Evolutionary conservation across 1,140 invertebrate genomes (phyloP).

Genomic region (Ctenoplectra terminalis): DNA sequence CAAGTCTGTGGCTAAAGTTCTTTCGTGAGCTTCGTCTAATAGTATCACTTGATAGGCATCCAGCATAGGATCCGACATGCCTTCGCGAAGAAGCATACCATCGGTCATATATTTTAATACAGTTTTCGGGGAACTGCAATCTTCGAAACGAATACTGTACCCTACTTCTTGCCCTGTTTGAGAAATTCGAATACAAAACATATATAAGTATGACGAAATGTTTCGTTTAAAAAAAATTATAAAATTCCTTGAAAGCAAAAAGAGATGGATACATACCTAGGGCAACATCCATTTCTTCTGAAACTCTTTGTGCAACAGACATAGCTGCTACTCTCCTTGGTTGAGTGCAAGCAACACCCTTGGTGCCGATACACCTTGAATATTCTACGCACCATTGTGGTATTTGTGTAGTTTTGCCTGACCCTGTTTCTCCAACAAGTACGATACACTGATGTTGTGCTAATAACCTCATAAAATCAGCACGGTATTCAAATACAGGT

Average conservation of each 20-base stretch:
- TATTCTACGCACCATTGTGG: conserved; percentile 97
- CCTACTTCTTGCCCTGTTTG: conserved; percentile 95
- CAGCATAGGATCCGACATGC: conserved; percentile 99
- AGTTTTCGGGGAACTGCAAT: conserved; percentile 98
- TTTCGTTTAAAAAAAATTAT: background rate
- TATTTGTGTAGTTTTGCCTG: conserved; percentile 98
- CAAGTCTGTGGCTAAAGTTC: conserved; percentile 99
- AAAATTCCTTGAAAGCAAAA: background rate
- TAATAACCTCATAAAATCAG: conserved; percentile 97
- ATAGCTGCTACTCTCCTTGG: conserved; percentile 99
- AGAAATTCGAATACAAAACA: conserved; percentile 17
- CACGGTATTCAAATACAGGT: conserved; percentile 98
- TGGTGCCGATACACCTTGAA: conserved; percentile 88
- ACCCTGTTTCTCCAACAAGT: conserved; percentile 97
- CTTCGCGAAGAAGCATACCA: conserved; percentile 99
- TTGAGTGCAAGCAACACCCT: conserved; percentile 98
- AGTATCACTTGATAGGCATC: conserved; percentile 98
- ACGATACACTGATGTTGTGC: conserved; percentile 96
- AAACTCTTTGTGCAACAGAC: conserved; percentile 98
- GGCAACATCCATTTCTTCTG: conserved; percentile 99
- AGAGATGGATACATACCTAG: conserved; percentile 82
- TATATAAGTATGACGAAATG: background rate
- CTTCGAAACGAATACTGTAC: conserved; percentile 99
- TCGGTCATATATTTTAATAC: conserved; percentile 98
- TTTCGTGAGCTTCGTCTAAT: conserved; percentile 99